Conservation (phyloP, 2,888 invertebrate genomes). For the Cheilosia vulpina region DNA sequence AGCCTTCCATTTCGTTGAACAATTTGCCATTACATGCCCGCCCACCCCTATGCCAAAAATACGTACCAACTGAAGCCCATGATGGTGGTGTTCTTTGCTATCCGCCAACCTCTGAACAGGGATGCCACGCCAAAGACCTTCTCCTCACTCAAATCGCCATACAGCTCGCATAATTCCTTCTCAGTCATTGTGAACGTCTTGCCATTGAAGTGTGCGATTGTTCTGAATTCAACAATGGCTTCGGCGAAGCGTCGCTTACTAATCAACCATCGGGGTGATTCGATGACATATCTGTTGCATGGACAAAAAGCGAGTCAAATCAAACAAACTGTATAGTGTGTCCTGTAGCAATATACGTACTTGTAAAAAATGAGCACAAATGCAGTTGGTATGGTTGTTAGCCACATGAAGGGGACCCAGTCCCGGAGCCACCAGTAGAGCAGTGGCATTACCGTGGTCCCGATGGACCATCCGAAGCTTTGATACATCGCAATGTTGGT, state of each 20-base stretch:
- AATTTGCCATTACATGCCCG: conserved; percentile 59
- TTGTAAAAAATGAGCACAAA: conserved; percentile 83
- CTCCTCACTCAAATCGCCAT: conserved; percentile 79
- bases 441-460: conserved; percentile 84
- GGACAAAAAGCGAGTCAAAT: conserved; percentile 38
- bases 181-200: conserved; percentile 82
- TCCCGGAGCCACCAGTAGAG: conserved; percentile 84
- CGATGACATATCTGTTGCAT: conserved; percentile 85
- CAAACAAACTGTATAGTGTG: conserved; percentile 19
- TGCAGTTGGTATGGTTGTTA: conserved; percentile 84
- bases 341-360: conserved; percentile 80
- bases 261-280: conserved; percentile 88
- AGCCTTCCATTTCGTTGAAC: conserved; percentile 72
- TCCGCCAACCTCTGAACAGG: conserved; percentile 85
- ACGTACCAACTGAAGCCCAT: conserved; percentile 85
- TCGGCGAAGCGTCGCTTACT: conserved; percentile 84
- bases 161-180: conserved; percentile 83
- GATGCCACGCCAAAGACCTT: conserved; percentile 85
- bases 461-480: conserved; percentile 85
- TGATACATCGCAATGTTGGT: conserved; percentile 84
- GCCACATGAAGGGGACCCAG: conserved; percentile 84
- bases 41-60: background rate
- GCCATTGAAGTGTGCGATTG: conserved; percentile 85
- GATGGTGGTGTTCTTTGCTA: conserved; percentile 85
- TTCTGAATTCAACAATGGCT: conserved; percentile 84